These are phyloP conservation scores for Carassius gibelio DNA, from an alignment of 2,113 vertebrate species.

Conservation along the genomic window DNA sequence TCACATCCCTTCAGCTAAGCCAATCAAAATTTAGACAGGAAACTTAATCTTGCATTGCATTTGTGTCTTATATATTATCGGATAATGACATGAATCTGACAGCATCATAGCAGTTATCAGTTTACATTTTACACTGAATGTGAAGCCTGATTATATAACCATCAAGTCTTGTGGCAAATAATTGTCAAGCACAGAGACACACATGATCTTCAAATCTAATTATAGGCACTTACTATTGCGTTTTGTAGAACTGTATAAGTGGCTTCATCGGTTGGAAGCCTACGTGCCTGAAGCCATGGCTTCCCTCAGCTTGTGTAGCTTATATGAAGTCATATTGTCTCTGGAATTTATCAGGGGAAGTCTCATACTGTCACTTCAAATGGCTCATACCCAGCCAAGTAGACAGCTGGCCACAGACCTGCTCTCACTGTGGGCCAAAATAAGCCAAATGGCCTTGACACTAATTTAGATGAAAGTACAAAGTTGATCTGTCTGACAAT, in stretches of 20 bases:
- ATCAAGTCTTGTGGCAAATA: not conserved
- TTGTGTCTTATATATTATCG: not conserved
- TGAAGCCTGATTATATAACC: not conserved
- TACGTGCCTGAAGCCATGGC: conserved; percentile 26
- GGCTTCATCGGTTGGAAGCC: not conserved
- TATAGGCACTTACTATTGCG: not conserved
- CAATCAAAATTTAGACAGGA: not conserved
- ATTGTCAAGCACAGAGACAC: not conserved
- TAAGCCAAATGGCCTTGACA: conserved; percentile 45
- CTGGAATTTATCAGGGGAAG: conserved; percentile 44
- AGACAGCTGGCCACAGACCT: conserved; percentile 4
- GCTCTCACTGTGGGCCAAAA: not conserved
- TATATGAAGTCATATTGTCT: conserved; percentile 15
- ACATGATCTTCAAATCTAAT: not conserved
- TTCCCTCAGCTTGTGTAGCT: conserved; percentile 7
- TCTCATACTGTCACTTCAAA: conserved; percentile 45
- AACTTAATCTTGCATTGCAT: not conserved
- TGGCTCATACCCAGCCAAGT: not conserved
- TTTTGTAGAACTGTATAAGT: not conserved
- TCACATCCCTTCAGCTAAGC: not conserved
- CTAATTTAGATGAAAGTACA: conserved; percentile 39
- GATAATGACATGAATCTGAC: conserved; percentile 1
- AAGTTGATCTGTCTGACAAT: conserved; percentile 5
- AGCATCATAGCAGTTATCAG: not conserved
- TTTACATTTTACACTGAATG: not conserved